Percentiles rank a stretch among this genome's conserved stretches.
Evolutionary conservation across 2,797 vertebrate genomes (phyloP).

Genomic region (Acanthurus tractus): DNA sequence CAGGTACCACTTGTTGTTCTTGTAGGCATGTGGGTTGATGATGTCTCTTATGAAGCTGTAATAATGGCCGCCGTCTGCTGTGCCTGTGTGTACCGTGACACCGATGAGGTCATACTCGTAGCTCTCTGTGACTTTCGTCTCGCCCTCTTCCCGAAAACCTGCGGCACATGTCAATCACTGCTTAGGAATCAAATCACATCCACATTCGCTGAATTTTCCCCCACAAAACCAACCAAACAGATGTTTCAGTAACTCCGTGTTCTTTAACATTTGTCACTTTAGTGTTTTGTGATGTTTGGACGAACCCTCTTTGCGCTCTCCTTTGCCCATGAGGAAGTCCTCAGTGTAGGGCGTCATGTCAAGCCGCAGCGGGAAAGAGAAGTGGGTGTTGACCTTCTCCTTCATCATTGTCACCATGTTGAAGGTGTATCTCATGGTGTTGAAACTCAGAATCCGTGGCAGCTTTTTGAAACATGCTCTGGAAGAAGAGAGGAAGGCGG

Average conservation of each 20-base stretch:
- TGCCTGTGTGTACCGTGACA: slow-evolving; percentile 97
- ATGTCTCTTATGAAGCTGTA: slow-evolving; percentile 99
- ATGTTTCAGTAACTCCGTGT: background rate
- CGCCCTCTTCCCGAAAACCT: slow-evolving; percentile 93
- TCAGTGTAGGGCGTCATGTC: slow-evolving; percentile 99
- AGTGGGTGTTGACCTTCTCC: slow-evolving; percentile 99
- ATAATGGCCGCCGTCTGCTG: slow-evolving; percentile 97
- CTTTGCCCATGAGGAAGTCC: slow-evolving; percentile 99
- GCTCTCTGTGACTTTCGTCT: slow-evolving; percentile 90
- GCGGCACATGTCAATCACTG: background rate
- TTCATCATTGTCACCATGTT: slow-evolving; percentile 99
- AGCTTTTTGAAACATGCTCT: slow-evolving; percentile 99
- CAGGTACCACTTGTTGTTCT: slow-evolving; percentile 99
- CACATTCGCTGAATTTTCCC: background rate
- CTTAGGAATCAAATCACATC: background rate
- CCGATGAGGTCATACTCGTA: slow-evolving; percentile 99
- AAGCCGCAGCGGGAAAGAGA: slow-evolving; percentile 96
- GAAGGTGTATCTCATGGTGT: slow-evolving; percentile 99
- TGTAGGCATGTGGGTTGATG: slow-evolving; percentile 96
- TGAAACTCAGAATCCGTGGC: slow-evolving; percentile 98
- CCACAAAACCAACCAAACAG: background rate
- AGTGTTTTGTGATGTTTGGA: background rate
- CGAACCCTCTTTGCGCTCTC: slow-evolving; percentile 94
- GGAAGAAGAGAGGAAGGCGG: background rate
- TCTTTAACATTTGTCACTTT: background rate